Conservation (phyloP, 2,113 vertebrate genomes). For the Thinocorus orbignyianus region DNA sequence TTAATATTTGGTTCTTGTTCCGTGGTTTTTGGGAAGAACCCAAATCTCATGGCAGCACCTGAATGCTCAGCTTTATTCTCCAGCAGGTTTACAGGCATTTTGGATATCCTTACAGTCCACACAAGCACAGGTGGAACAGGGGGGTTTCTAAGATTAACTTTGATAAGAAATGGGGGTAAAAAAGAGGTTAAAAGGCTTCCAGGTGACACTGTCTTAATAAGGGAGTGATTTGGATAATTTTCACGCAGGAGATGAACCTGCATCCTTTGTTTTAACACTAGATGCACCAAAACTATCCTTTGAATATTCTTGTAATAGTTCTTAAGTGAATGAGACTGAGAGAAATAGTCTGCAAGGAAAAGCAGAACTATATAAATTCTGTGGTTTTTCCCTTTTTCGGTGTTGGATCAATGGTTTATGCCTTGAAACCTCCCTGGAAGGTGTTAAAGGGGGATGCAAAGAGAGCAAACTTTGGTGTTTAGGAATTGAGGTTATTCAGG, state of each 20-base stretch:
- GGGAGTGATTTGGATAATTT: background rate
- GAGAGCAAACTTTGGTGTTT: constrained; percentile 12
- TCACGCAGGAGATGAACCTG: background rate
- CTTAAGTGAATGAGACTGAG: background rate
- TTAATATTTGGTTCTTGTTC: background rate
- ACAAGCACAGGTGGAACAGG: background rate
- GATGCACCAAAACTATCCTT: background rate
- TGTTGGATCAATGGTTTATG: background rate
- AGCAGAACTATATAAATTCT: background rate
- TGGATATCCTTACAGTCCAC: background rate
- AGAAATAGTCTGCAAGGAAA: background rate
- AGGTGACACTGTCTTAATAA: background rate
- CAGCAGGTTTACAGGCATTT: background rate
- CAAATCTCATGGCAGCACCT: background rate
- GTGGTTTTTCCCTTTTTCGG: background rate
- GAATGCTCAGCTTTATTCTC: background rate
- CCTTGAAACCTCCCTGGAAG: background rate
- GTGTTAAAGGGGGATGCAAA: background rate
- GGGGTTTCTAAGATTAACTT: background rate
- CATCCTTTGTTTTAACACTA: too few species aligned
- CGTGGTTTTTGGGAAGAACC: background rate
- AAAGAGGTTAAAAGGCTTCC: background rate
- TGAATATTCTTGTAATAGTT: background rate
- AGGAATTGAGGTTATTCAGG: background rate
- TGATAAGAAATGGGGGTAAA: background rate